These are phyloP conservation scores for Phortica okadai DNA, from an alignment of 2,888 invertebrate species.

Conservation along the genomic window DNA sequence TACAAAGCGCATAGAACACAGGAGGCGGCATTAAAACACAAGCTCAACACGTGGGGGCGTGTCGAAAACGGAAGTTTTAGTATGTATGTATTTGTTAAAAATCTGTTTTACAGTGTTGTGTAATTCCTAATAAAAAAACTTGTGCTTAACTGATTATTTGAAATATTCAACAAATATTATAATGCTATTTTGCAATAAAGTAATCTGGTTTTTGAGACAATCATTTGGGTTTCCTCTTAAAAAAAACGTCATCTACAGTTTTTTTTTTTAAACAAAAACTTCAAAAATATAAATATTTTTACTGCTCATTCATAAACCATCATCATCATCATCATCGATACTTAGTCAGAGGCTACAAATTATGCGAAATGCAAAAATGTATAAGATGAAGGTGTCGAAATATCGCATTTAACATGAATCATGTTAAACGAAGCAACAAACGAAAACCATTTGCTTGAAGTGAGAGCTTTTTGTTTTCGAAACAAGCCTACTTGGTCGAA, in stretches of 20 bases:
- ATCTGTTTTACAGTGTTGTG: neutral
- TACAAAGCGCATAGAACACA: neutral
- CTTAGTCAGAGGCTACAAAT: neutral
- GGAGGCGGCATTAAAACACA: neutral
- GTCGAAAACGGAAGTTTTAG: too few relatives aligned
- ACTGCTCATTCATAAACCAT: too few relatives aligned
- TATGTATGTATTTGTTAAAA: neutral
- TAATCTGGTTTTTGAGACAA: neutral
- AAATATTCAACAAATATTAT: neutral
- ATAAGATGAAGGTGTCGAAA: neutral
- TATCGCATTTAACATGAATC: neutral
- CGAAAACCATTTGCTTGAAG: neutral
- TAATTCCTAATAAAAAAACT: neutral
- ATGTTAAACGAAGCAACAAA: neutral
- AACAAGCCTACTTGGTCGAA: neutral
- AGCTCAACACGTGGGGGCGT: neutral
- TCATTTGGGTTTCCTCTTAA: neutral
- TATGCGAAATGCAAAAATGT: constrained; percentile 14
- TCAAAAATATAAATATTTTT: too few relatives aligned
- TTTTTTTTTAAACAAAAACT: too few relatives aligned
- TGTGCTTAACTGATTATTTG: constrained; percentile 17
- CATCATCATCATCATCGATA: too few relatives aligned
- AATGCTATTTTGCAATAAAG: neutral
- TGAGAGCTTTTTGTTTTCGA: neutral
- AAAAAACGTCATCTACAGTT: too few relatives aligned